Conservation (phyloP, 2,113 vertebrate genomes). For the Megatriorchis doriae region DNA sequence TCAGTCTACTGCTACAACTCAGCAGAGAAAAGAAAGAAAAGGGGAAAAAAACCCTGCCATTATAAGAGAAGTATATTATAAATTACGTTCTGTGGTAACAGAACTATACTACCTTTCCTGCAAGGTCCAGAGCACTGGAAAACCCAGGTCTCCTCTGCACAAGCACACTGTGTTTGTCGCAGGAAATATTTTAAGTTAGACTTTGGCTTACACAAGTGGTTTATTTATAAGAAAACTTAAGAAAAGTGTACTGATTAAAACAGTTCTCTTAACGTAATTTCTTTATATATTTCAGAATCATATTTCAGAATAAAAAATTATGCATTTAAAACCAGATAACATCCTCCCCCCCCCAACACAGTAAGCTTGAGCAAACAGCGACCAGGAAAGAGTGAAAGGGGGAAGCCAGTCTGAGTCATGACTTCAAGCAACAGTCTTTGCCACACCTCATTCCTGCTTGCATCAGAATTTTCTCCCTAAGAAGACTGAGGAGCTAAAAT, state of each 20-base stretch:
- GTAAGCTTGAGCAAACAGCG: background rate
- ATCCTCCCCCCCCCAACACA: background rate
- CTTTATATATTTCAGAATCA: background rate
- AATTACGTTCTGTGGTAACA: background rate
- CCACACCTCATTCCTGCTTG: background rate
- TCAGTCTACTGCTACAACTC: conserved; percentile 20
- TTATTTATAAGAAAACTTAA: conserved; percentile 49
- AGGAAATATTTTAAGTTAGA: conserved; percentile 3
- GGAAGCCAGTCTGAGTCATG: background rate
- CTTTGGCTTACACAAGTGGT: conserved; percentile 2
- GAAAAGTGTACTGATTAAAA: background rate
- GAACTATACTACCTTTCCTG: background rate
- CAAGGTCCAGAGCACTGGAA: background rate
- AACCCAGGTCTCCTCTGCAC: background rate
- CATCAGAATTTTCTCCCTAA: background rate
- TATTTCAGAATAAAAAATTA: conserved; percentile 2
- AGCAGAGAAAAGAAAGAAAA: background rate
- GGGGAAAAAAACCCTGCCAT: background rate
- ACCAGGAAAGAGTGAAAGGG: background rate
- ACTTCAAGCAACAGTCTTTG: background rate
- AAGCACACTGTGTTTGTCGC: background rate
- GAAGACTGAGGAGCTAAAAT: background rate
- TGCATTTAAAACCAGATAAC: background rate
- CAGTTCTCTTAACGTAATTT: background rate
- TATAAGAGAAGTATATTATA: background rate